A percentile compares a stretch with the other conserved stretches of the same genome.
phyloP scores from a whole-genome alignment of 2,113 vertebrate genomes.

The Periophthalmodon schlosseri region DNA sequence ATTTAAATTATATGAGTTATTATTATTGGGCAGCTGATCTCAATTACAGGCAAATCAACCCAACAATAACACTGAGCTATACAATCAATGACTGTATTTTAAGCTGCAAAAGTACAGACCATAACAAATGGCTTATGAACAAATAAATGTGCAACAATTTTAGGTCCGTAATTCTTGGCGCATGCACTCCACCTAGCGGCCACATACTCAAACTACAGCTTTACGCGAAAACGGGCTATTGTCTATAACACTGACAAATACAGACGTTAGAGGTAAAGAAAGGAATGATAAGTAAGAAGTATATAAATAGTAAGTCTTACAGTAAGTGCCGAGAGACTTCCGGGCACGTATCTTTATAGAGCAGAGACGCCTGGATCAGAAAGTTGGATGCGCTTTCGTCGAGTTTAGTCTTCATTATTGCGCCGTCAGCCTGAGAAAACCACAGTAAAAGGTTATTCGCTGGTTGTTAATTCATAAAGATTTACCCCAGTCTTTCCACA shows the following conservation, averaged over 20 bases:
- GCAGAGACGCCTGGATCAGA: slow-evolving; percentile 59
- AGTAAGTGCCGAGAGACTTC: slow-evolving; percentile 71
- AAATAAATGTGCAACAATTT: not conserved
- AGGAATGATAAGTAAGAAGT: not conserved
- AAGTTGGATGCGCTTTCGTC: slow-evolving; percentile 25
- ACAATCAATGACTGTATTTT: not conserved
- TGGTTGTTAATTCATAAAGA: not conserved
- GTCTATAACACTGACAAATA: not conserved
- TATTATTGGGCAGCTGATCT: not conserved
- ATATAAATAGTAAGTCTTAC: slow-evolving; percentile 69
- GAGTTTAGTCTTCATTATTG: slow-evolving; percentile 15
- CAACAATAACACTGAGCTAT: not conserved
- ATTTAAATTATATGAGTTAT: not conserved
- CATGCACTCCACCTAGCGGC: slow-evolving; percentile 54
- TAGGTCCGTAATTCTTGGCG: slow-evolving; percentile 1
- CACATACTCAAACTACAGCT: slow-evolving; percentile 41
- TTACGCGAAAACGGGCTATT: not conserved
- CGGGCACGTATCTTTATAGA: slow-evolving; percentile 71
- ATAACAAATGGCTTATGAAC: not conserved
- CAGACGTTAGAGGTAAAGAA: not conserved
- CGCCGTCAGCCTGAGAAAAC: not conserved
- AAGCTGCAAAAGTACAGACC: too few species aligned
- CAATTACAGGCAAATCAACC: not conserved
- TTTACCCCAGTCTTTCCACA: not conserved
- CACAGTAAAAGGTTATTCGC: not conserved